Base-by-base conservation (phyloP, 2,113 vertebrate species). In the Deroptyus accipitrinus region DNA sequence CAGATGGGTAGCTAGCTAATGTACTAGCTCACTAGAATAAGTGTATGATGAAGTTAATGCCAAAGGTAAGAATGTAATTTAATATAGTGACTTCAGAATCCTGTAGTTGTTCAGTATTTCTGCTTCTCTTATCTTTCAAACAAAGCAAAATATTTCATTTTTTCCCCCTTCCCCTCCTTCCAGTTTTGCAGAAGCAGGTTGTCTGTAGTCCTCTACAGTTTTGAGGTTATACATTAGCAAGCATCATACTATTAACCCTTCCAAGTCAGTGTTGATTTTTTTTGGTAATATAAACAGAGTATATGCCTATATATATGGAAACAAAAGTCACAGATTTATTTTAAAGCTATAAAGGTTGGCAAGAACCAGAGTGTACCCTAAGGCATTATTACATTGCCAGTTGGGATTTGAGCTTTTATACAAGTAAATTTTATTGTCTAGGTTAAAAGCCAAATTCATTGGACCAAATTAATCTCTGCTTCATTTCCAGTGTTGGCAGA, bases 381-480 rank as follows among this genome's bases (percentile, higher is more conserved):
- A 87, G 94, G 92, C 95, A 55, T 91, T 54, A 68, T 87, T 92
- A 77, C 7, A 1, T 77, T 94, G 83, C 88, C 74, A 83, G 37
- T 89, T 89, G 63, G 63, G 94, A 93, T 94, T 81, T 93, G 79
- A 96, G 84, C 67, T 87, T 93, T 95, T 92, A 84, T 73, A 78
- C 69, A 69, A 95, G 75, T 94, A 94, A 92, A 94, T 92, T 97
- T 96, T 95, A 96, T 94, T 96, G 92, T 94, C 74, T 83, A 74
- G 72, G 86, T 95, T 96, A 86, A 97, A 91, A 96, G 94, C 89
- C 87, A 96, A 93, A 95, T 97, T 95, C 91, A 61, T 62, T 94
- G 79, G 96, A 92, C 67, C 83, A 95, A 77, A 92, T 95, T 90
- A 95, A 93, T 96, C 59, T 90, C 76, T 87, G 76, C 28, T 95